Base-by-base conservation (phyloP, 2,797 vertebrate species). In the Aythya fuligula region DNA sequence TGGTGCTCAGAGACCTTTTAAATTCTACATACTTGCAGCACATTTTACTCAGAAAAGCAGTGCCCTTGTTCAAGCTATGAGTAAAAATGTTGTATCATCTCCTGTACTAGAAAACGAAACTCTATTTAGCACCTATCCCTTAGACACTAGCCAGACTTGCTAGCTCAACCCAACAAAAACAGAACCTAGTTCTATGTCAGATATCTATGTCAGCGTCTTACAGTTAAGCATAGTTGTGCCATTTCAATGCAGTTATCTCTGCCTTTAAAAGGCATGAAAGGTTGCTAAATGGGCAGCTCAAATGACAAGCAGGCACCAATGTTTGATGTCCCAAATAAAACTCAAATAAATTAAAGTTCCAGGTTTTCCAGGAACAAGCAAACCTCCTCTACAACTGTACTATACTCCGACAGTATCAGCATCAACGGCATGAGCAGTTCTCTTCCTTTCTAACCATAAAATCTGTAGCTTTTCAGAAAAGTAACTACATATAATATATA, bases 331-430 rank as follows among this genome's bases (percentile, higher is more conserved):
- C 22, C 18, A 16, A 4, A 14, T 7, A 32, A 74, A 65, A 72
- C 2, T 24, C 28, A 6, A 22, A 0, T 3, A 51, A 49, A 0
- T 30, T 64, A 36, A 69, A 77, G 57, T 12, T 61, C 69, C 53
- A 1, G 10, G 38, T 4, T 43, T 7, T 17, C 30, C 18, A n/a
- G 2, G 8, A 64, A 27, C 3, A 65, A 17, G 8, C n/a, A 88
- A 73, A 77, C 2, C 10, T 62, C 57, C 27, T 65, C 53, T 80
- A 27, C 19, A 53, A 28, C 1, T 67, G 24, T 2, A n/a, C 41
- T 24, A 17, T 13, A 76, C 41, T 2, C 6, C 27, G 25, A 15
- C 2, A 94, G 22, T 3, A 25, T 11, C 4, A 11, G 2, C 20
- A 70, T 30, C 34, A 69, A 9, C 3, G 8, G 2, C 18, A 70